Evolutionary conservation across 2,113 vertebrate genomes (phyloP).

Genomic region (Odontophorus gujanensis): DNA sequence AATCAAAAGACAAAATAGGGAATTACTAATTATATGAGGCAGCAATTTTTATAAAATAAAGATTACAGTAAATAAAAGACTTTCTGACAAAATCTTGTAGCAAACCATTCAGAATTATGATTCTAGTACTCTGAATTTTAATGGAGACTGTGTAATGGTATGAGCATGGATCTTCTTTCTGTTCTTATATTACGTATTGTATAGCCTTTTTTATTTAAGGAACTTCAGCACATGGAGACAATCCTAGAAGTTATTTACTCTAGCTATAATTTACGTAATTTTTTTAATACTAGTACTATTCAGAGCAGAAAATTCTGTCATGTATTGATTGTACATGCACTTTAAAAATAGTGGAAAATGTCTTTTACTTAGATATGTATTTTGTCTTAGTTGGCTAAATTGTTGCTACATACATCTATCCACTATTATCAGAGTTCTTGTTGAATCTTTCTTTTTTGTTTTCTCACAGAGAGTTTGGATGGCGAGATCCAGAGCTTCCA

Average conservation of each 20-base stretch:
- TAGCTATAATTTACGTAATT: not conserved
- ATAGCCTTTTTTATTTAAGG: not conserved
- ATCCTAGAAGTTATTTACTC: not conserved
- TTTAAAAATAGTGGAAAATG: not conserved
- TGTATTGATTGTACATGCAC: not conserved
- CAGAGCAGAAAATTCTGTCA: not conserved
- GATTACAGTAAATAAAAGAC: not conserved
- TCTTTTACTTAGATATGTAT: not conserved
- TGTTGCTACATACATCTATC: not conserved
- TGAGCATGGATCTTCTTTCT: not conserved
- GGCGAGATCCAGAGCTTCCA: constrained; percentile 98
- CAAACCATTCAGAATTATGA: not conserved
- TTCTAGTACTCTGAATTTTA: not conserved
- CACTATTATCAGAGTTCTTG: not conserved
- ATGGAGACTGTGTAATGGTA: not conserved
- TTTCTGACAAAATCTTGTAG: not conserved
- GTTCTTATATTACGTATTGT: not conserved
- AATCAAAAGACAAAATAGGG: not conserved
- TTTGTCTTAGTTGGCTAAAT: not conserved
- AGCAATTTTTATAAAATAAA: not conserved
- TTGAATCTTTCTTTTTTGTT: constrained; percentile 35
- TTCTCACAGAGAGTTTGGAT: constrained; percentile 92
- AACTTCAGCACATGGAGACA: not conserved
- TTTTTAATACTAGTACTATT: not conserved
- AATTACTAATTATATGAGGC: not conserved